A percentile compares a stretch with the other conserved stretches of the same genome.
These are phyloP conservation scores for Scolopax bukidnonensis DNA, from an alignment of 2,797 vertebrate genomes.

Conservation along the genomic window DNA sequence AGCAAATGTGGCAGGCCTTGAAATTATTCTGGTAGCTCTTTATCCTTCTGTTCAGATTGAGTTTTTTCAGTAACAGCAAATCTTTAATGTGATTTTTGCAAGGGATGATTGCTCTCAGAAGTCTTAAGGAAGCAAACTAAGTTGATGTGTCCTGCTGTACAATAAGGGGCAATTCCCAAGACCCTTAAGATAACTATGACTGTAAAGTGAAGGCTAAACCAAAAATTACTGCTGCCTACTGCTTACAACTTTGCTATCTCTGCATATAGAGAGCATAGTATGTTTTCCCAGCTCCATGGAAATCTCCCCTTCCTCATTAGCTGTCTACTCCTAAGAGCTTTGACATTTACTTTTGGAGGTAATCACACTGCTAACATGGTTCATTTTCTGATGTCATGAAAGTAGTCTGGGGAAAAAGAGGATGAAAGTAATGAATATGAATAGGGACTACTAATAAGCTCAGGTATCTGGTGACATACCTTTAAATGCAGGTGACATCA, in stretches of 20 bases:
- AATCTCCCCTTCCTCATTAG: not conserved
- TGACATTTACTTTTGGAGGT: constrained; percentile 51
- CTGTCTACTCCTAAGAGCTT: constrained; percentile 57
- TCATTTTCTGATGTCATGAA: not conserved
- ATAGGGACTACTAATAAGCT: not conserved
- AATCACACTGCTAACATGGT: not conserved
- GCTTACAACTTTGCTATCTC: not conserved
- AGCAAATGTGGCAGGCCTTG: not conserved
- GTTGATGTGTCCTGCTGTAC: not conserved
- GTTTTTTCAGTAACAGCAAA: not conserved
- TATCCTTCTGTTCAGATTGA: not conserved
- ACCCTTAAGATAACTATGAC: not conserved
- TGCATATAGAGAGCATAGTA: not conserved
- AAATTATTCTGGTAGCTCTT: not conserved
- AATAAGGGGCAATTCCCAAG: not conserved
- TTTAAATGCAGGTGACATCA: not conserved
- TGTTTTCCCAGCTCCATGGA: not conserved
- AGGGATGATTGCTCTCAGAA: not conserved
- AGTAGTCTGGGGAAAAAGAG: not conserved
- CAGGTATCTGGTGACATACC: not conserved
- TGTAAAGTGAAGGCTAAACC: not conserved
- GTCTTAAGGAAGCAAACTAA: not conserved
- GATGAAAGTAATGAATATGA: not conserved
- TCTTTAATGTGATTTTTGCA: not conserved
- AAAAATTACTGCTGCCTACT: not conserved